phyloP scores from a whole-genome alignment of 2,888 invertebrate species.

The Pseudanteris insignis region DNA sequence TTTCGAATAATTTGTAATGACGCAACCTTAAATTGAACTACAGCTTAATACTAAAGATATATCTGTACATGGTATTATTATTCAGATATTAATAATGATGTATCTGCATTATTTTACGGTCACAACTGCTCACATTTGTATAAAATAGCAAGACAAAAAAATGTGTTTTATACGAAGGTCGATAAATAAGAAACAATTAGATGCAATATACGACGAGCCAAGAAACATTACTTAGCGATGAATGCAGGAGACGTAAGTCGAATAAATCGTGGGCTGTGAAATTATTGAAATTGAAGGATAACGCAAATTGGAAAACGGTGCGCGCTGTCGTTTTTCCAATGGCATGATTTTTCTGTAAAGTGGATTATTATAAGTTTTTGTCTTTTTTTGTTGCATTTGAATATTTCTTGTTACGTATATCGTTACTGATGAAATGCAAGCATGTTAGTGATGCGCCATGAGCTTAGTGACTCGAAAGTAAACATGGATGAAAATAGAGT shows the following conservation, averaged over 20 bases:
- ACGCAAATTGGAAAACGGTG: constrained; percentile 9
- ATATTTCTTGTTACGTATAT: constrained; percentile 39
- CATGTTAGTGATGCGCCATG: constrained; percentile 47
- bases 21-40: too few species aligned
- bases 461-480: constrained; percentile 43
- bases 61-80: too few species aligned
- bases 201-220: too few species aligned
- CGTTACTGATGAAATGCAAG: constrained; percentile 46
- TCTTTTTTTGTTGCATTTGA: constrained; percentile 37
- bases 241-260: neutral
- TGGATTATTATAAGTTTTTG: constrained; percentile 17
- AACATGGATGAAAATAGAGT: constrained; percentile 41
- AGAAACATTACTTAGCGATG: too few species aligned
- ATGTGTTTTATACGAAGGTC: too few species aligned
- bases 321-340: constrained; percentile 27
- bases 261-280: neutral
- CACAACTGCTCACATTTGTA: too few species aligned
- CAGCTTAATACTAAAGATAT: too few species aligned
- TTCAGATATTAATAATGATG: too few species aligned
- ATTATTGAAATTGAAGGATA: constrained; percentile 2
- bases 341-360: constrained; percentile 41
- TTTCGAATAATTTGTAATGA: too few species aligned
- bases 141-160: too few species aligned
- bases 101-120: too few species aligned
- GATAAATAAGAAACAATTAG: too few species aligned